Percentiles rank a stretch among this genome's conserved stretches.
Conservation (phyloP, 2,113 vertebrate genomes). For the Clarias batrachus region DNA sequence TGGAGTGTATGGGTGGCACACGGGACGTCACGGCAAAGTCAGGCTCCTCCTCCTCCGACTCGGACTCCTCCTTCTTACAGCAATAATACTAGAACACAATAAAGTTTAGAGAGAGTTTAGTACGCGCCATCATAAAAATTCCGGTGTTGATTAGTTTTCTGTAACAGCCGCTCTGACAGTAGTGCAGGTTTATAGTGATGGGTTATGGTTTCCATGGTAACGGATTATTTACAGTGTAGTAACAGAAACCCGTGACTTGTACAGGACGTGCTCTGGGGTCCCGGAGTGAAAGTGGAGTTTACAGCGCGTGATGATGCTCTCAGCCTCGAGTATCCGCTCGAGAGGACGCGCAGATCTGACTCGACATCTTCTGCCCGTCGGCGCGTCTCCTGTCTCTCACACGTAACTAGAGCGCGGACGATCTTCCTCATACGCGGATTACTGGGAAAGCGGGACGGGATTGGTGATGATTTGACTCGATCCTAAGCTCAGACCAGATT, state of each 20-base stretch:
- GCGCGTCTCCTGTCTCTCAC: not conserved
- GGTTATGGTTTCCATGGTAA: not conserved
- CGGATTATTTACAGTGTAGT: not conserved
- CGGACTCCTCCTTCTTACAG: conserved; percentile 90
- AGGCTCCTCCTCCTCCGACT: conserved; percentile 97
- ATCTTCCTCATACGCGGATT: not conserved
- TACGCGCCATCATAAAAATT: not conserved
- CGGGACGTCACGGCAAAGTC: conserved; percentile 89
- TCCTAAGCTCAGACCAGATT: not conserved
- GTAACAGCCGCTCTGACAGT: not conserved
- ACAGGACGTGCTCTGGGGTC: too few species aligned
- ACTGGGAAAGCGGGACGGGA: not conserved
- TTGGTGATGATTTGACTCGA: not conserved
- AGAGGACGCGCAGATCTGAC: not conserved
- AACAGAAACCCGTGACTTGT: not conserved
- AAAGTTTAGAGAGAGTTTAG: not conserved
- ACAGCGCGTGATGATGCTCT: not conserved
- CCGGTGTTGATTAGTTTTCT: not conserved
- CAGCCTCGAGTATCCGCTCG: too few species aligned
- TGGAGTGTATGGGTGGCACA: conserved; percentile 87
- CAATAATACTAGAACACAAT: conserved; percentile 85
- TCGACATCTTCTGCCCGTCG: not conserved
- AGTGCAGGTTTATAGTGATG: not conserved
- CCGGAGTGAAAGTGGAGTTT: too few species aligned
- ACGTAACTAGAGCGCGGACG: not conserved